A percentile compares a stretch with the other conserved stretches of the same genome.
These are phyloP conservation scores for Uropsilus gracilis DNA, from an alignment of 2,113 vertebrate species.

Conservation along the genomic window DNA sequence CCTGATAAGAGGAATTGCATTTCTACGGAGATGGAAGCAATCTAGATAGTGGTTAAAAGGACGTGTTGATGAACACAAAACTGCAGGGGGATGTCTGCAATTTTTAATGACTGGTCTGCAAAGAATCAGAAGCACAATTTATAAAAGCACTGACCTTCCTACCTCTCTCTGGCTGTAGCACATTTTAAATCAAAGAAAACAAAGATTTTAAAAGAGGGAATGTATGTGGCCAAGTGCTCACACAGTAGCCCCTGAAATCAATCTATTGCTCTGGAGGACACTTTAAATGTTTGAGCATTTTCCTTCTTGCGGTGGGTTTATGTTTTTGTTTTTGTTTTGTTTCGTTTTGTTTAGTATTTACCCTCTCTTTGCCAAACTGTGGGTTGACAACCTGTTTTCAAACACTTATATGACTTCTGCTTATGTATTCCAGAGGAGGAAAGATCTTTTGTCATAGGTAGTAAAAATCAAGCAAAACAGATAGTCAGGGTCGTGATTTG, in stretches of 20 bases:
- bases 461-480: slow-evolving; percentile 76
- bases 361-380: background rate
- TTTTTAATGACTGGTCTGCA: slow-evolving; percentile 44
- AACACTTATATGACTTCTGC: slow-evolving; percentile 67
- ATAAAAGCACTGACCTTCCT: slow-evolving; percentile 8
- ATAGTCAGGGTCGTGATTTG: slow-evolving; percentile 61
- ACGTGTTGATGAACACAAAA: background rate
- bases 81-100: background rate
- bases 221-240: background rate
- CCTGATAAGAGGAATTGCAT: slow-evolving; percentile 34
- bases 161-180: slow-evolving; percentile 10
- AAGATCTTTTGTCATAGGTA: slow-evolving; percentile 69
- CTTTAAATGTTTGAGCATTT: background rate
- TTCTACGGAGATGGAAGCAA: slow-evolving; percentile 30
- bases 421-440: slow-evolving; percentile 34
- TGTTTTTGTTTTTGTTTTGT: background rate
- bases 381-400: slow-evolving; percentile 43
- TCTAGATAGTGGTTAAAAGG: slow-evolving; percentile 21
- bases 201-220: slow-evolving; percentile 39
- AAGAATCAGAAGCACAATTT: slow-evolving; percentile 31
- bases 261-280: background rate
- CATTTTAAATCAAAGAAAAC: slow-evolving; percentile 60
- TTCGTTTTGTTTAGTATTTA: background rate
- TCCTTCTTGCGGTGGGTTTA: background rate
- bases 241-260: background rate